Conservation (phyloP, 2,797 vertebrate species). For the Sebastes miniatus region DNA sequence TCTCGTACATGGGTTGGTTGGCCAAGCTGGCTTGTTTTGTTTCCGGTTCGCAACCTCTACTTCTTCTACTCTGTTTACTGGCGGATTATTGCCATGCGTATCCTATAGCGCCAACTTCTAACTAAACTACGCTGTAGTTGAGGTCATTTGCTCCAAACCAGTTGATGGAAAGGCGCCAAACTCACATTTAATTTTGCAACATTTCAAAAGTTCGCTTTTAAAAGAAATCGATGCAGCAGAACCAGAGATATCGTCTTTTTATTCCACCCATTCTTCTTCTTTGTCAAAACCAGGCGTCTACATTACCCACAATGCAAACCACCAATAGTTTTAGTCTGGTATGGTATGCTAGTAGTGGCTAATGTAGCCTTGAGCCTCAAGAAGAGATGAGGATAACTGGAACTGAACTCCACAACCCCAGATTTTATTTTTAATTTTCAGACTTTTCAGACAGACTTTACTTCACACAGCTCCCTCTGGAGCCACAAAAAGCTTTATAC, state of each 20-base stretch:
- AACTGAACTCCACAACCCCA: not conserved
- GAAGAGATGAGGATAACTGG: not conserved
- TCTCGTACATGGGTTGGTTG: not conserved
- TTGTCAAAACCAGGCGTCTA: not conserved
- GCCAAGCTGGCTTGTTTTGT: no score
- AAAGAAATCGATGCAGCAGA: not conserved
- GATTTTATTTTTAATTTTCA: not conserved
- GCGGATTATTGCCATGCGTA: not conserved
- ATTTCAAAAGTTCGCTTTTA: not conserved
- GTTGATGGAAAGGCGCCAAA: not conserved
- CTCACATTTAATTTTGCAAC: no score
- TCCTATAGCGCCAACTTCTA: not conserved
- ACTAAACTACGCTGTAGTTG: no score
- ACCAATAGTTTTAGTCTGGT: not conserved
- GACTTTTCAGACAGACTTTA: not conserved
- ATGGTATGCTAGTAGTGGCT: not conserved
- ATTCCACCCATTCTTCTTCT: not conserved
- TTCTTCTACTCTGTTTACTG: not conserved
- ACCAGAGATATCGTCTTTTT: not conserved
- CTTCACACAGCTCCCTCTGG: not conserved
- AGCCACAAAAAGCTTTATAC: not conserved
- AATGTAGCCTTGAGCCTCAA: not conserved
- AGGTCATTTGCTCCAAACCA: no score
- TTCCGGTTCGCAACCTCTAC: not conserved
- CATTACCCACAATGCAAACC: not conserved